Conservation (phyloP, 2,888 invertebrate species). For the Ellobium chinense region DNA sequence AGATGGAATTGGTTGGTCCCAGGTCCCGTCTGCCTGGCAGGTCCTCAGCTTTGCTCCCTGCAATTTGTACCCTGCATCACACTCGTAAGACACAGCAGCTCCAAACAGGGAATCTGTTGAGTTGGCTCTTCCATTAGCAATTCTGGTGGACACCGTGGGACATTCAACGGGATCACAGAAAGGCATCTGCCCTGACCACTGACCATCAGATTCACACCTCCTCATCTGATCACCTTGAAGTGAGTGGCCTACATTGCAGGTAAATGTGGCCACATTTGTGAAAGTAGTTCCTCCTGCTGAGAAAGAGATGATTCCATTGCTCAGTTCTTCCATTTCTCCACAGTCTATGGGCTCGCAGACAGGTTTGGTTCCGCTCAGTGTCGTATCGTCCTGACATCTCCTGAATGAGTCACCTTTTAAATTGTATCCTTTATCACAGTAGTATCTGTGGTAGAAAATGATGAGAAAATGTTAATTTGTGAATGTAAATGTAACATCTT, state of each 20-base stretch:
- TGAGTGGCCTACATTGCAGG: constrained; percentile 59
- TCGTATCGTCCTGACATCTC: constrained; percentile 63
- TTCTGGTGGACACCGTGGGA: constrained; percentile 32
- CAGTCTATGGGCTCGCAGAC: constrained; percentile 60
- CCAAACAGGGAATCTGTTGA: constrained; percentile 46
- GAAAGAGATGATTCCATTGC: constrained; percentile 52
- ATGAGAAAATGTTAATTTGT: too few species aligned
- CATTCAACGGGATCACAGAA: constrained; percentile 67
- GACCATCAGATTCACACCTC: constrained; percentile 79
- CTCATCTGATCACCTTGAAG: constrained; percentile 81
- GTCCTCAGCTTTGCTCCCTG: constrained; percentile 57
- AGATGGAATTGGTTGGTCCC: constrained; percentile 67
- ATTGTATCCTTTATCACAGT: constrained; percentile 71
- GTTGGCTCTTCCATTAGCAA: constrained; percentile 47
- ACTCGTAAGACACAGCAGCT: constrained; percentile 37
- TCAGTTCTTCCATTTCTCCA: constrained; percentile 52
- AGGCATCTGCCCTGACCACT: constrained; percentile 72
- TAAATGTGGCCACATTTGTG: constrained; percentile 55
- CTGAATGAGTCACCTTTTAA: constrained; percentile 63
- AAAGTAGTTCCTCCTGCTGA: constrained; percentile 47
- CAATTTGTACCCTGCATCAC: constrained; percentile 54
- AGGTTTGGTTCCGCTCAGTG: constrained; percentile 62
- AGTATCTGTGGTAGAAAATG: constrained; percentile 55
- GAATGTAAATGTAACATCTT: too few species aligned
- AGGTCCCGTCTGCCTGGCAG: constrained; percentile 68